Evolutionary conservation across 1,140 invertebrate genomes (phyloP).

Genomic region (Venturia canescens): DNA sequence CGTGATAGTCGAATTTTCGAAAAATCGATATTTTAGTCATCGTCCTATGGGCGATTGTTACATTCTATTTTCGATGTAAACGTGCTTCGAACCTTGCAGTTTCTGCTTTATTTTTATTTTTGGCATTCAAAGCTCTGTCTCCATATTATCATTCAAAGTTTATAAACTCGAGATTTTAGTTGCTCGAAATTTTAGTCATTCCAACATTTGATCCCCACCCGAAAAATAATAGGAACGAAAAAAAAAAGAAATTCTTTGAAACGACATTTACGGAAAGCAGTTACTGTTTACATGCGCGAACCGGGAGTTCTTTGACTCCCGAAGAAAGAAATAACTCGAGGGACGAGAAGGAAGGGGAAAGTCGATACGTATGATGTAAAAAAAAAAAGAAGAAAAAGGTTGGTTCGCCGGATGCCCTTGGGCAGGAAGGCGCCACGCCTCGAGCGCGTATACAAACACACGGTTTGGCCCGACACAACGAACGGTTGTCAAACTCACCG

Average conservation of each 20-base stretch:
- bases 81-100: too few species aligned
- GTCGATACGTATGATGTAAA: background rate
- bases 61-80: too few species aligned
- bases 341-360: background rate
- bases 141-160: too few species aligned
- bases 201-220: too few species aligned
- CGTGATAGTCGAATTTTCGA: too few species aligned
- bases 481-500: slow-evolving; percentile 67
- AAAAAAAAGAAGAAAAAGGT: background rate
- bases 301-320: background rate
- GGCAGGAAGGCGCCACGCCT: slow-evolving; percentile 5
- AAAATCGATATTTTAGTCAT: too few species aligned
- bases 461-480: background rate
- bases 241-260: too few species aligned
- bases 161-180: too few species aligned
- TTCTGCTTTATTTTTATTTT: too few species aligned
- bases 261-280: background rate
- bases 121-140: too few species aligned
- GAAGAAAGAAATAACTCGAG: background rate
- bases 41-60: too few species aligned
- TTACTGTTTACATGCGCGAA: slow-evolving; percentile 10
- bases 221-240: background rate
- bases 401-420: slow-evolving; percentile 5
- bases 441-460: background rate
- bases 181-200: too few species aligned